Evolutionary conservation across 2,797 vertebrate genomes (phyloP), one percentile per base, ranked within the genome.

Genomic region (Antrozous pallidus): DNA sequence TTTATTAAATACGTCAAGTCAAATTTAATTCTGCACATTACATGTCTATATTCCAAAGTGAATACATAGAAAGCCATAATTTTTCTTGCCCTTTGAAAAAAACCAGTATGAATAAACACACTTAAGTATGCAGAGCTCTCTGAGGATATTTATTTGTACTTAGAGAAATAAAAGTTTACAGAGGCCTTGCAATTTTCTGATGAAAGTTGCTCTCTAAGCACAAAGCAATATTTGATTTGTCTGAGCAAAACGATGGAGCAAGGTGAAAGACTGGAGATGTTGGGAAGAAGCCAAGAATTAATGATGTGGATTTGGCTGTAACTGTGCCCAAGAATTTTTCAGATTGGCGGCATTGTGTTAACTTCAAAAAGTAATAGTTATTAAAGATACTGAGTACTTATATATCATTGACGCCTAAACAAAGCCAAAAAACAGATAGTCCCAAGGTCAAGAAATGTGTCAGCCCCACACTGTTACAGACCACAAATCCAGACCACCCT

Each of bases 401-500:
- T 95, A 94, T 95, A 97, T 96, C 97, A 95, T 95, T 93, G 31
- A 79, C 82, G 92, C 88, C 91, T 96, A 97, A 98, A 97, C 54
- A 91, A 80, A 98, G 90, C 92, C 95, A 91, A 97, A 95, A 96
- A 90, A 73, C 78, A 95, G 95, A 95, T 88, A 95, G 94, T 88
- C 96, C 85, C 82, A 97, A 96, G 92, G 92, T 94, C 93, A 96
- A 96, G 90, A 97, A 97, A 95, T 92, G 90, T 95, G 95, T 97
- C 96, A 96, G 90, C 94, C 94, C 95, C 81, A 89, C 88, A 92
- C 91, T 95, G 93, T 93, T 96, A 96, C 93, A 95, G 95, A 96
- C 96, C 90, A 94, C 95, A 97, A 96, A 97, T 95, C 75, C 98
- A 98, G 98, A 98, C 98, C 98, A 98, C 98, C 98, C 98, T 98